Conservation (phyloP, 2,113 vertebrate genomes). For the Pedionomus torquatus region DNA sequence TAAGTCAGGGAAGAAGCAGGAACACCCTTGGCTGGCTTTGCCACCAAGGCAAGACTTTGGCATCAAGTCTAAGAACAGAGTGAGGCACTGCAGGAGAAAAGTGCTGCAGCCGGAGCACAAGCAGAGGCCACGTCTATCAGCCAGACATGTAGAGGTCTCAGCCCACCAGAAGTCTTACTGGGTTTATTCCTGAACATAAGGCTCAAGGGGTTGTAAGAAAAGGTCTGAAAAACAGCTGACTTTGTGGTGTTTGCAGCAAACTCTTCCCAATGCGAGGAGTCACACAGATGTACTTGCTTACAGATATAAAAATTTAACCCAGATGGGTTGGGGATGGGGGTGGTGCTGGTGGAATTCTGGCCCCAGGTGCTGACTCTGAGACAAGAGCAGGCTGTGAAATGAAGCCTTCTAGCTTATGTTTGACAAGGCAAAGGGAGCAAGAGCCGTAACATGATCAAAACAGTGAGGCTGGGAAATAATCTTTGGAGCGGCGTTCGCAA, state of each 20-base stretch:
- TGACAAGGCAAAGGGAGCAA: not conserved
- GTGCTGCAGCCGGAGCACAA: not conserved
- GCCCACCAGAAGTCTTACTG: not conserved
- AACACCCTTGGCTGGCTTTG: not conserved
- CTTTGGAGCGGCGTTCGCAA: not conserved
- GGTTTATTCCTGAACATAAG: not conserved
- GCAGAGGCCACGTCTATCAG: not conserved
- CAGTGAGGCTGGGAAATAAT: not conserved
- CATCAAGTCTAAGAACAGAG: not conserved
- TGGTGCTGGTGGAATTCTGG: no score
- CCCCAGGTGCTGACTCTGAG: accelerated
- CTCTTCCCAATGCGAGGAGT: accelerated
- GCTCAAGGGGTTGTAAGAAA: not conserved
- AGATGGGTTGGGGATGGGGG: not conserved
- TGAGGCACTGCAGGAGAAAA: not conserved
- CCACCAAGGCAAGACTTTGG: not conserved
- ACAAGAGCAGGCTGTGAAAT: not conserved
- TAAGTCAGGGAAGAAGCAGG: not conserved
- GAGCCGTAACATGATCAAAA: not conserved
- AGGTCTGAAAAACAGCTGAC: not conserved
- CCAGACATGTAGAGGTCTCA: not conserved
- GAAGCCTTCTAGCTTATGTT: not conserved
- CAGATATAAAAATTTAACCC: not conserved
- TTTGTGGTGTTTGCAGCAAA: not conserved
- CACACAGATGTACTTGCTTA: not conserved